Base-by-base conservation (phyloP, 23 tunicate species). In the Aplidium turbinatum region DNA sequence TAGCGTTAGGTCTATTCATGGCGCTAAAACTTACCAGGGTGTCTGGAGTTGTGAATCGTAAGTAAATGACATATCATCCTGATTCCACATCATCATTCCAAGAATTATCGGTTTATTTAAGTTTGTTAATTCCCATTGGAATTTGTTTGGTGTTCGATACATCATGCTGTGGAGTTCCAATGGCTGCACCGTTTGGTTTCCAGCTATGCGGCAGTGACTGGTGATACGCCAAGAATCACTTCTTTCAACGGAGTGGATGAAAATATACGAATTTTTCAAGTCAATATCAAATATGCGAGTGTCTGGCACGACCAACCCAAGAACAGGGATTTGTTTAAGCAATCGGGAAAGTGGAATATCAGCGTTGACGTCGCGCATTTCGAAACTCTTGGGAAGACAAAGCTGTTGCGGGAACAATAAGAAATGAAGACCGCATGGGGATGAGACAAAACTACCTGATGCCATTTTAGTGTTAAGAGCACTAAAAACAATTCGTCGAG, bases 311-410 rank as follows among this genome's bases (percentile, higher is more conserved):
- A 47, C 7, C 3, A 30, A 2, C 4, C 26, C 16, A 23, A 70
- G 19, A 70, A 70, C 6, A 3, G 58, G 36, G 7, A 70, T 9
- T 27, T 47, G 35, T 3, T 36, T 57, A 28, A 70, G 35, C 18
- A 70, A 25, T 9, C 38, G 57, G 3, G 58, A 38, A 25, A 70
- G 31, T 9, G 76, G 58, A 25, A 70, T 25, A 36, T 70, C 26
- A 22, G 76, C 76, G 58, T 47, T 70, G 58, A 70, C 35, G 36
- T 70, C 26, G 16, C 22, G 4, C 25, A 65, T 6, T 7, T 65
- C 29, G 50, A 65, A 7, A 4, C 38, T 26, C 2, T 30, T 18
- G 3, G 72, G 72, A 9, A 65, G 6, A 30, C 72, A 65, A 4
- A 65, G 28, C 5, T 36, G 25, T 35, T 65, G 50, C n/a, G 72